Evolutionary conservation across 2,888 invertebrate species (phyloP).

Genomic region (Dascillus cervinus): DNA sequence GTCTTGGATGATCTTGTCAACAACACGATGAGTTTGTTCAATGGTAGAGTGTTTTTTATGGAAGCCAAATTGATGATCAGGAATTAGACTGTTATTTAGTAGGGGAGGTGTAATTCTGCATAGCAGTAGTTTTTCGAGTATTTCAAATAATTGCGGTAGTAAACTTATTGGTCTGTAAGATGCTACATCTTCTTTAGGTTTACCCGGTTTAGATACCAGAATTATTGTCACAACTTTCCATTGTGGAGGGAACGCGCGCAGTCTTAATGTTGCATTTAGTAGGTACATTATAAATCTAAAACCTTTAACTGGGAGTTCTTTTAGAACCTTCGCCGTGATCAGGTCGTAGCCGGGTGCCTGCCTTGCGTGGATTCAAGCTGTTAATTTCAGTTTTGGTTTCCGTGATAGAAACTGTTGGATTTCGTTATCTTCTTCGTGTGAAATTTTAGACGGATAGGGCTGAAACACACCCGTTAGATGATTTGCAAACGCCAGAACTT

Average conservation of each 20-base stretch:
- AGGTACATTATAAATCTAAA: background rate
- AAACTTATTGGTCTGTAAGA: background rate
- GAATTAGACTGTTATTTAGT: background rate
- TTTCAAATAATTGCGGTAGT: background rate
- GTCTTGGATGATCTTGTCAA: background rate
- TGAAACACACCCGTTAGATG: background rate
- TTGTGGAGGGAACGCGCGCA: background rate
- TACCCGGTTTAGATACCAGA: too few relatives aligned
- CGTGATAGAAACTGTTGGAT: background rate
- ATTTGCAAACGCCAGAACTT: background rate
- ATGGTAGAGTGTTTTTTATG: background rate
- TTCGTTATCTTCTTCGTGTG: background rate
- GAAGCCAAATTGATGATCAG: background rate
- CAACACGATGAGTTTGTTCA: background rate
- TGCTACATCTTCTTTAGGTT: too few relatives aligned
- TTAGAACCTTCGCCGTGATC: background rate
- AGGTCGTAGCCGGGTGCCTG: background rate
- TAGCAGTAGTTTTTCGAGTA: background rate
- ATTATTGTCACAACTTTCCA: too few relatives aligned
- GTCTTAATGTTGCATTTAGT: background rate
- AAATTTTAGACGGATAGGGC: background rate
- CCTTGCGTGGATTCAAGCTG: background rate
- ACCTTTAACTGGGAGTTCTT: background rate
- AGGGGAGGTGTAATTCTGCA: background rate
- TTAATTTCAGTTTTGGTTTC: background rate